These are phyloP conservation scores for Apistogramma diplotaenia DNA, from an alignment of 2,113 vertebrate species.

Conservation along the genomic window DNA sequence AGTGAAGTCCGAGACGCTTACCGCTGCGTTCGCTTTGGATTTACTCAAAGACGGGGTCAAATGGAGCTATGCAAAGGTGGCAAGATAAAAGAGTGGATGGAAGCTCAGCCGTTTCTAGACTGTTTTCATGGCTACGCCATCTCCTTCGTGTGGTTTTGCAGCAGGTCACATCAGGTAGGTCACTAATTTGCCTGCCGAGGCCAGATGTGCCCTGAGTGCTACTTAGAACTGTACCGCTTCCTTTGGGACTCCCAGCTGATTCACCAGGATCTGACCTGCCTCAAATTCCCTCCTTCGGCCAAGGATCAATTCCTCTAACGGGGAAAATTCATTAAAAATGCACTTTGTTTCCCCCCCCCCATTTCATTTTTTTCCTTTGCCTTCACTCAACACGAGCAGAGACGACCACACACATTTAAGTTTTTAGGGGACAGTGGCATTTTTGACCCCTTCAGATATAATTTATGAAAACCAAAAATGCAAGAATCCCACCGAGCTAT, in stretches of 20 bases:
- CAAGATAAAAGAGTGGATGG: neutral
- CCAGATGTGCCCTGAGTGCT: neutral
- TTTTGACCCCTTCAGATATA: neutral
- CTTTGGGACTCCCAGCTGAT: neutral
- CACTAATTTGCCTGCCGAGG: neutral
- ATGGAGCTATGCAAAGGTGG: neutral
- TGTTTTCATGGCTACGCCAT: slow-evolving; percentile 3
- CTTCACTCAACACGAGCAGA: neutral
- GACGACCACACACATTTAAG: neutral
- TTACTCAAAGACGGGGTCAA: slow-evolving; percentile 5
- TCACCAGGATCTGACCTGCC: neutral
- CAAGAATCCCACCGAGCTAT: slow-evolving; percentile 1
- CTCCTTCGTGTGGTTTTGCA: slow-evolving; percentile 4
- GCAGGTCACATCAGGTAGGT: slow-evolving; percentile 9
- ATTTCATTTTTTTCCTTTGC: too few species aligned
- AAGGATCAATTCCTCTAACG: neutral
- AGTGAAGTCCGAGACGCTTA: neutral
- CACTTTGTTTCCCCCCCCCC: too few species aligned
- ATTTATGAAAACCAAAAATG: slow-evolving; percentile 10
- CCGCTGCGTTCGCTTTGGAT: neutral
- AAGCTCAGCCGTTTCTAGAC: neutral
- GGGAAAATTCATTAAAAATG: neutral
- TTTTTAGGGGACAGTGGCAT: neutral
- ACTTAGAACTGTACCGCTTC: neutral
- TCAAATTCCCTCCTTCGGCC: neutral